phyloP scores from a whole-genome alignment of 30 jellyfish, hydroid and myxozoan genomes.

The Catostylus mosaicus region DNA sequence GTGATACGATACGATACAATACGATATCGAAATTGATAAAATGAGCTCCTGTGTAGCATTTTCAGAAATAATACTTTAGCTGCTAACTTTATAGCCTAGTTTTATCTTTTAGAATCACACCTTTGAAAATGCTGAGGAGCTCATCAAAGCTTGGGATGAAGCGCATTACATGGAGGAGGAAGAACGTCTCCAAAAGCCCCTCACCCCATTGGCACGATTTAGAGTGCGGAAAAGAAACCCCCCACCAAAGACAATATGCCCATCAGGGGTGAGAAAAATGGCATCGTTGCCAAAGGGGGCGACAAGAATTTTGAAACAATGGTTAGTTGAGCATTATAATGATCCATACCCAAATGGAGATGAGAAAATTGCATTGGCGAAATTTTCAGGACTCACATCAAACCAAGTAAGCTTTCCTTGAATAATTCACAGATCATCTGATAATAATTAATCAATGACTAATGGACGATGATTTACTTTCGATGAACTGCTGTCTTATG shows the following conservation, averaged over 20 bases:
- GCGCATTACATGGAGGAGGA: conserved; percentile 78
- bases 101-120: conserved; percentile 41
- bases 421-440: background rate
- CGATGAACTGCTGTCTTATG: too few relatives aligned
- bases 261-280: conserved; percentile 83
- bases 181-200: conserved; percentile 54
- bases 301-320: conserved; percentile 63
- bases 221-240: conserved; percentile 86
- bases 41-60: too few relatives aligned
- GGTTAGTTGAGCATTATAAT: conserved; percentile 70
- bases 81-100: too few relatives aligned
- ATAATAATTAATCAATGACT: too few relatives aligned
- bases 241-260: conserved; percentile 86
- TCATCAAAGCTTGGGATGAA: conserved; percentile 81
- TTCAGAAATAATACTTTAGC: too few relatives aligned
- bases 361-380: conserved; percentile 73
- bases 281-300: conserved; percentile 82
- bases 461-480: too few relatives aligned
- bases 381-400: conserved; percentile 70
- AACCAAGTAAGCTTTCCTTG: conserved; percentile 61
- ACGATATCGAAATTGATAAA: too few relatives aligned
- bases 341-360: conserved; percentile 88
- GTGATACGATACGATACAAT: too few relatives aligned
- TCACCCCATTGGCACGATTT: conserved; percentile 84
- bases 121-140: conserved; percentile 67